These are phyloP conservation scores for Empis stercorea DNA, from an alignment of 2,888 invertebrate species.

Conservation along the genomic window DNA sequence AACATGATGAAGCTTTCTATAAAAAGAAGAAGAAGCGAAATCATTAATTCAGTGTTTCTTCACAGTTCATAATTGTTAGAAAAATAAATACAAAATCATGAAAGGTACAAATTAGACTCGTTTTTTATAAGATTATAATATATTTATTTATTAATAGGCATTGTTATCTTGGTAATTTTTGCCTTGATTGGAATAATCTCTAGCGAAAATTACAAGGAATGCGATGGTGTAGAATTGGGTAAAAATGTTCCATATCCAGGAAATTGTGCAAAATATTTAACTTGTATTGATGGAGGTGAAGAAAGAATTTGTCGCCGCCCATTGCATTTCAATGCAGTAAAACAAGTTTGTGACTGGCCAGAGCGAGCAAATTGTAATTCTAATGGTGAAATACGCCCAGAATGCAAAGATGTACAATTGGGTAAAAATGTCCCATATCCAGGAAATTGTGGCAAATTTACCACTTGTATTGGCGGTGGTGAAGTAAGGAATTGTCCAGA, in stretches of 20 bases:
- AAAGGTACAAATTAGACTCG: no score
- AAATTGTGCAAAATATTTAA: slow-evolving; percentile 21
- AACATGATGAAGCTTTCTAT: no score
- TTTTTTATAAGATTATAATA: no score
- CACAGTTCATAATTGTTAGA: no score
- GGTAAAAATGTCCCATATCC: slow-evolving; percentile 18
- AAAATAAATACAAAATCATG: no score
- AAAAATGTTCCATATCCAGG: slow-evolving; percentile 19
- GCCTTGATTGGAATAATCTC: no score
- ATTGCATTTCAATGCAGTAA: not conserved
- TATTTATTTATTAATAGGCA: no score
- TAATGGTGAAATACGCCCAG: slow-evolving; percentile 10
- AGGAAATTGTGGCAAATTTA: slow-evolving; percentile 21
- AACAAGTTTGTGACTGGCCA: not conserved
- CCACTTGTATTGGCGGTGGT: slow-evolving; percentile 20
- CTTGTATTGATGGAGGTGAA: slow-evolving; percentile 20
- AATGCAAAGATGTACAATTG: slow-evolving; percentile 10
- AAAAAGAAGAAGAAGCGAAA: no score
- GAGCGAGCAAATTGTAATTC: slow-evolving; percentile 24
- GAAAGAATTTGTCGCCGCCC: not conserved
- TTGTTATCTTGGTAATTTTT: no score
- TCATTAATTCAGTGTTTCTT: no score
- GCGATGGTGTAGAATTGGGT: slow-evolving; percentile 9
- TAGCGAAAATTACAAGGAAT: slow-evolving; percentile 7
- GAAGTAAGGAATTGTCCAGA: not conserved